phyloP scores from a whole-genome alignment of 2,797 vertebrate species.

The Fistularia tabacaria region DNA sequence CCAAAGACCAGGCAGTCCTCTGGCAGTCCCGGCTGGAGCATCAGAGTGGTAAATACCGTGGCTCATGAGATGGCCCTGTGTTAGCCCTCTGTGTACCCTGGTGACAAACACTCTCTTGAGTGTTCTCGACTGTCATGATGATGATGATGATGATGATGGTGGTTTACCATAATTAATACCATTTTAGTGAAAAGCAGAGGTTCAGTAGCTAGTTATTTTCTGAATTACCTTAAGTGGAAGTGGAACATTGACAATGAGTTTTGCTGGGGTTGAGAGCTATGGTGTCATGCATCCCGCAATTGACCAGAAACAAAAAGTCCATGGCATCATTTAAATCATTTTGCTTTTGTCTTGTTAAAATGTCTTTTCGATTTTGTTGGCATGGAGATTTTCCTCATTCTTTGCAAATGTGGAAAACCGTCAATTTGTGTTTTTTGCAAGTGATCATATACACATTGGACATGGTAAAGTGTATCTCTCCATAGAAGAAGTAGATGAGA shows the following conservation, averaged over 20 bases:
- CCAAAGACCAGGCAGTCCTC: slow-evolving; percentile 96
- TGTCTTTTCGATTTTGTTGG: slow-evolving; percentile 29
- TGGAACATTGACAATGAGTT: slow-evolving; percentile 11
- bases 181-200: slow-evolving; percentile 5
- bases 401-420: slow-evolving; percentile 16
- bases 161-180: slow-evolving; percentile 8
- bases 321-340: slow-evolving; percentile 1
- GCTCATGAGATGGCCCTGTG: slow-evolving; percentile 55
- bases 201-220: slow-evolving; percentile 1
- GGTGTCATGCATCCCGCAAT: neutral
- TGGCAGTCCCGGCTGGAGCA: slow-evolving; percentile 95
- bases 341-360: slow-evolving; percentile 10
- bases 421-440: slow-evolving; percentile 32
- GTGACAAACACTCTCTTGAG: slow-evolving; percentile 38
- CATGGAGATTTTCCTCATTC: slow-evolving; percentile 26
- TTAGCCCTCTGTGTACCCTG: slow-evolving; percentile 40
- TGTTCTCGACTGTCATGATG: slow-evolving; percentile 41
- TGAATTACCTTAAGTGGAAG: slow-evolving; percentile 4
- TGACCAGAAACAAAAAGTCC: too few species aligned
- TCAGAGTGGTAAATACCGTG: slow-evolving; percentile 96
- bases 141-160: slow-evolving; percentile 27
- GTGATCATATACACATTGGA: slow-evolving; percentile 29
- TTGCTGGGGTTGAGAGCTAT: slow-evolving; percentile 11
- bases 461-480: slow-evolving; percentile 11
- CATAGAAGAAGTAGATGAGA: slow-evolving; percentile 7